These are phyloP conservation scores for Cossypha niveicapilla DNA, from an alignment of 2,797 vertebrate genomes.

Conservation along the genomic window DNA sequence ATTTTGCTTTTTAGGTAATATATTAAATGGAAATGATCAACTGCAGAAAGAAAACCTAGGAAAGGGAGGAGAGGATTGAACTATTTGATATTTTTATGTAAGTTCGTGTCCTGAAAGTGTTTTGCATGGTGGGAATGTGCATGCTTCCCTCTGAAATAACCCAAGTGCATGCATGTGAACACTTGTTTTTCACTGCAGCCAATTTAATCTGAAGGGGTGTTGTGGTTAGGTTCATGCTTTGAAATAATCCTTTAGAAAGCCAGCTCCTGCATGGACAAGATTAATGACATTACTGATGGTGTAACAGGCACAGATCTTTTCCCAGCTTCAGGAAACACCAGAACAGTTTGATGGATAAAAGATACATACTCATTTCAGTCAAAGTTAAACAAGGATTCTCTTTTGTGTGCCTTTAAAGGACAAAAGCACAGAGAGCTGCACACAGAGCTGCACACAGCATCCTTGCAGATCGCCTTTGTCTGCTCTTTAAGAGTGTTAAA, in stretches of 20 bases:
- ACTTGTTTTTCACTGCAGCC: neutral
- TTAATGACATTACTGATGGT: neutral
- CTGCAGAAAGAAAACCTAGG: neutral
- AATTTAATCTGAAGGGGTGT: neutral
- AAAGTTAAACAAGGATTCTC: neutral
- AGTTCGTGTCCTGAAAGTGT: neutral
- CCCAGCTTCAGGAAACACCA: neutral
- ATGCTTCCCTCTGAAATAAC: neutral
- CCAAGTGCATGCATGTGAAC: neutral
- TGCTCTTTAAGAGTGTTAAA: slow-evolving; percentile 38
- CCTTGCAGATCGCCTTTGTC: slow-evolving; percentile 10
- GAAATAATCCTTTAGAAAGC: neutral
- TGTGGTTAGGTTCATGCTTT: neutral
- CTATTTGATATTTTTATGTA: neutral
- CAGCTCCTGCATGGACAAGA: neutral
- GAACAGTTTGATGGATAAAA: neutral
- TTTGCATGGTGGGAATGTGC: neutral
- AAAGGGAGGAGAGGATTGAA: neutral
- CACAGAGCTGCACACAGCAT: neutral
- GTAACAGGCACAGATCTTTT: neutral
- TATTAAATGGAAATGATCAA: neutral
- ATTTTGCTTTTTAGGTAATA: neutral
- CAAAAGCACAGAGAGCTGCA: neutral
- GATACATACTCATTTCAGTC: neutral
- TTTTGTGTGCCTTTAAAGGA: neutral